Percentiles rank a stretch among this genome's conserved stretches.
Evolutionary conservation across 2,113 vertebrate species (phyloP).

Genomic region (Periophthalmus modestus): DNA sequence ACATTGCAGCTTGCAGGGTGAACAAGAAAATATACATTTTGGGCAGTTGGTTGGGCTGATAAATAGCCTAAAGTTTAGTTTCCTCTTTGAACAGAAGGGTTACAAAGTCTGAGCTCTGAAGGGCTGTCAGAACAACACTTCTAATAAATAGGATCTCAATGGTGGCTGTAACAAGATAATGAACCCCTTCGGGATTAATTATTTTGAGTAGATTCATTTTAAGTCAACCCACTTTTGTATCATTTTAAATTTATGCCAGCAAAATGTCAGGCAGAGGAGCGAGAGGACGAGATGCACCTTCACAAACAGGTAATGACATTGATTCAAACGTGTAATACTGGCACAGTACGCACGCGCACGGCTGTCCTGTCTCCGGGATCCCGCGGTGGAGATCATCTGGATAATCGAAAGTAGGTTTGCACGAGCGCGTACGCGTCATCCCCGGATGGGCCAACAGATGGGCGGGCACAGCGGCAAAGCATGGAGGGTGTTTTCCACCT

Average conservation of each 20-base stretch:
- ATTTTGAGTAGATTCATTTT: not conserved
- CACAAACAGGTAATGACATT: not conserved
- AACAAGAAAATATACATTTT: too few species aligned
- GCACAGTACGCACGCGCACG: not conserved
- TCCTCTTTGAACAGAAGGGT: not conserved
- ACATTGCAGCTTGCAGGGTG: not conserved
- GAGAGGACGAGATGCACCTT: not conserved
- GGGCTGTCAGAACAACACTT: constrained; percentile 2
- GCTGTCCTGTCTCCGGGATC: constrained; percentile 55
- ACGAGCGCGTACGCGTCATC: constrained; percentile 80
- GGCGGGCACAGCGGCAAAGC: constrained; percentile 78
- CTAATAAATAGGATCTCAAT: constrained; percentile 8
- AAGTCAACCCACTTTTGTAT: not conserved
- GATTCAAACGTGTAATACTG: not conserved
- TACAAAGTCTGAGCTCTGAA: not conserved
- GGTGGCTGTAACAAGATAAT: constrained; percentile 7
- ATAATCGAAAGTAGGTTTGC: constrained; percentile 62
- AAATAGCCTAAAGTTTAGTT: not conserved
- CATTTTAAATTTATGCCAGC: not conserved
- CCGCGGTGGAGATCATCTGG: constrained; percentile 57
- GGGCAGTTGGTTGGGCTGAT: not conserved
- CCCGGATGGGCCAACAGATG: constrained; percentile 81
- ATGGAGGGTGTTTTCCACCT: constrained; percentile 89
- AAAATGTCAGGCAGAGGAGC: not conserved
- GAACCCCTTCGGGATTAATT: constrained; percentile 6